Conservation (phyloP, 2,888 invertebrate genomes). For the Cistogaster globosa region DNA sequence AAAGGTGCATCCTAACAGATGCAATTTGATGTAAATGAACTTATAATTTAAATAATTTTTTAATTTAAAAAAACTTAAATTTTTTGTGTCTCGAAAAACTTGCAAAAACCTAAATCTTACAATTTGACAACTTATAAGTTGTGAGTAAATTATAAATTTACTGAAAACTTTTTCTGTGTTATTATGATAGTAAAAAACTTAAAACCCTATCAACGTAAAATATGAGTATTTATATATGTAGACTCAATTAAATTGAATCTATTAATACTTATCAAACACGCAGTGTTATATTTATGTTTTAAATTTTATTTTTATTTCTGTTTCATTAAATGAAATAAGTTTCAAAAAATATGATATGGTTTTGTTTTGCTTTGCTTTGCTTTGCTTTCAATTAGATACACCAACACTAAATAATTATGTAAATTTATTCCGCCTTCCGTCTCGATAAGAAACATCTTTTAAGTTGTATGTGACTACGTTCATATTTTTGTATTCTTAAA, state of each 20-base stretch:
- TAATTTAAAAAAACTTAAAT: too few relatives aligned
- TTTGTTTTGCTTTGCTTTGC: slow-evolving; percentile 22
- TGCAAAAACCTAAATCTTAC: too few relatives aligned
- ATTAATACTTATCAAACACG: background rate
- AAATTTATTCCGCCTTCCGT: slow-evolving; percentile 41
- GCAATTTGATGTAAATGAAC: too few relatives aligned
- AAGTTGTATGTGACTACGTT: background rate
- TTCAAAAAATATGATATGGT: slow-evolving; percentile 9
- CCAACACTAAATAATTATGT: slow-evolving; percentile 58
- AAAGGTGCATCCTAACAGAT: too few relatives aligned
- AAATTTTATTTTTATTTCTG: slow-evolving; percentile 23
- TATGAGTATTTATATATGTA: background rate
- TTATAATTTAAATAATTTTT: too few relatives aligned
- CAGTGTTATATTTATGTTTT: slow-evolving; percentile 1
- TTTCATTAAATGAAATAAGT: slow-evolving; percentile 11
- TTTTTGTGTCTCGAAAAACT: too few relatives aligned
- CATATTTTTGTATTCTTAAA: too few relatives aligned
- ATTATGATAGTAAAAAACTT: too few relatives aligned
- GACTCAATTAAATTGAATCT: slow-evolving; percentile 33
- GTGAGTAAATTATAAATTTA: too few relatives aligned
- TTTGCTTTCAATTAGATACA: slow-evolving; percentile 50
- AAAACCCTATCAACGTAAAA: too few relatives aligned
- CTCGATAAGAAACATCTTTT: slow-evolving; percentile 64
- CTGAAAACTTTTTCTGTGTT: too few relatives aligned
- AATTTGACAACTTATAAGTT: too few relatives aligned